Evolutionary conservation across 2,888 invertebrate genomes (phyloP).

Genomic region (Ormyrus nitidulus): DNA sequence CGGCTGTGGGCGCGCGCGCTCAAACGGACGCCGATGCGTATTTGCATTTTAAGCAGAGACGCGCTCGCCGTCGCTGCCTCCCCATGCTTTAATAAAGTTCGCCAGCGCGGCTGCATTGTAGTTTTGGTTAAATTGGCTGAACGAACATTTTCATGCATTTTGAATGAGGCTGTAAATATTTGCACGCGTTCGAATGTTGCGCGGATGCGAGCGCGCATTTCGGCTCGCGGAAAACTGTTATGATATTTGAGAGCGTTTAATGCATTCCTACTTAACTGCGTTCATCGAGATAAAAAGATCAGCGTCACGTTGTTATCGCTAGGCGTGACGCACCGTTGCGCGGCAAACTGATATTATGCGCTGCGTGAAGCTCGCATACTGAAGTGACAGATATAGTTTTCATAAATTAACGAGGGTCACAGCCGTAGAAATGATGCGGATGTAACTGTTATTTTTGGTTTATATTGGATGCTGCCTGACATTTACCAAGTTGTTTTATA

Average conservation of each 20-base stretch:
- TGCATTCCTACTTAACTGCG: constrained; percentile 38
- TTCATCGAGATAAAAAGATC: constrained; percentile 9
- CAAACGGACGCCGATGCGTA: not conserved
- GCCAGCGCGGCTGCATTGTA: constrained; percentile 9
- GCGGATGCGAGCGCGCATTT: not conserved
- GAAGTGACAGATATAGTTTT: constrained; percentile 9
- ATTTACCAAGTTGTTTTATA: too few species aligned
- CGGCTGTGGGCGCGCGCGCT: not conserved
- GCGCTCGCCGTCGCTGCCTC: not conserved
- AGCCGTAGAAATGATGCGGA: not conserved
- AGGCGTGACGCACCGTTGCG: not conserved
- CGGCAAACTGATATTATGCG: not conserved
- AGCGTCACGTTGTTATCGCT: not conserved
- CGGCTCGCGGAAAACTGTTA: not conserved
- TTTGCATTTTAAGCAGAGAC: constrained; percentile 38
- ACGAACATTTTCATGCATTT: constrained; percentile 43
- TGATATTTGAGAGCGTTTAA: constrained; percentile 27
- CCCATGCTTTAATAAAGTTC: constrained; percentile 28
- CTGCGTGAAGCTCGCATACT: not conserved
- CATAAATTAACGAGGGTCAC: not conserved
- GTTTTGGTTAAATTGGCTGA: constrained; percentile 22
- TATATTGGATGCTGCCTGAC: too few species aligned
- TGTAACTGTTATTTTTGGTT: constrained; percentile 14
- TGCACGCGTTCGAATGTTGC: not conserved
- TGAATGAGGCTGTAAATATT: constrained; percentile 49